Evolutionary conservation across 1,140 invertebrate species (phyloP).

Genomic region (Dendroctonus ponderosae): DNA sequence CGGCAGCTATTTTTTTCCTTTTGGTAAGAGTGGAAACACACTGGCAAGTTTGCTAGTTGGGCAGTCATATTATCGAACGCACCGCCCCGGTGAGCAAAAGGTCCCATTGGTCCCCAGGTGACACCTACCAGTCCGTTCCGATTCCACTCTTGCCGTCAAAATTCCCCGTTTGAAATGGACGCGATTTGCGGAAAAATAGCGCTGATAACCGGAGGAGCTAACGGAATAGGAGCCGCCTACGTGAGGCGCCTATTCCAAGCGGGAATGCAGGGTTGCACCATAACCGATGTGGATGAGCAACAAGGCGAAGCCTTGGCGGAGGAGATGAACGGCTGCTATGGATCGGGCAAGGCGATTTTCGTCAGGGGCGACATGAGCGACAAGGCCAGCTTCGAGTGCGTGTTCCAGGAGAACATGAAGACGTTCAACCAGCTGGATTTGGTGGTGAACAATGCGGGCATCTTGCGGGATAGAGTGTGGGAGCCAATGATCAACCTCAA

Average conservation of each 20-base stretch:
- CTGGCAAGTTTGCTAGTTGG: neutral
- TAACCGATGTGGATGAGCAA: slow-evolving; percentile 17
- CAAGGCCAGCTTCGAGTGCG: slow-evolving; percentile 22
- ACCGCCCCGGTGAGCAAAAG: too few relatives aligned
- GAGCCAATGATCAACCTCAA: slow-evolving; percentile 53
- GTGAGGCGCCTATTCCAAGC: slow-evolving; percentile 16
- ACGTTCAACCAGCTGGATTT: slow-evolving; percentile 48
- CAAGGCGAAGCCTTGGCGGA: slow-evolving; percentile 20
- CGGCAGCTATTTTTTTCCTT: neutral
- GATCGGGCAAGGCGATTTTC: slow-evolving; percentile 33
- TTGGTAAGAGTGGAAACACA: neutral
- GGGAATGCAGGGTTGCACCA: slow-evolving; percentile 22
- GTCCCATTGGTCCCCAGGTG: too few relatives aligned
- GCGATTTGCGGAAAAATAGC: slow-evolving; percentile 20
- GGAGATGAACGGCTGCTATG: slow-evolving; percentile 31
- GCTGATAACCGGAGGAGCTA: slow-evolving; percentile 22
- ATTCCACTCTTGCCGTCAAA: too few relatives aligned
- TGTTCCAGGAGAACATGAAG: slow-evolving; percentile 30
- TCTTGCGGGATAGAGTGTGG: slow-evolving; percentile 53
- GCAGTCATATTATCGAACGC: neutral
- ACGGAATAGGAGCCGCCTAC: slow-evolving; percentile 24
- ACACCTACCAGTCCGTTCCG: too few relatives aligned
- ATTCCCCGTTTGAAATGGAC: too few relatives aligned
- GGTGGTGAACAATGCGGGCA: slow-evolving; percentile 55
- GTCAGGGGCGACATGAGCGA: slow-evolving; percentile 25